Base-by-base conservation (phyloP, 1,140 invertebrate genomes). In the Drosophila subobscura region DNA sequence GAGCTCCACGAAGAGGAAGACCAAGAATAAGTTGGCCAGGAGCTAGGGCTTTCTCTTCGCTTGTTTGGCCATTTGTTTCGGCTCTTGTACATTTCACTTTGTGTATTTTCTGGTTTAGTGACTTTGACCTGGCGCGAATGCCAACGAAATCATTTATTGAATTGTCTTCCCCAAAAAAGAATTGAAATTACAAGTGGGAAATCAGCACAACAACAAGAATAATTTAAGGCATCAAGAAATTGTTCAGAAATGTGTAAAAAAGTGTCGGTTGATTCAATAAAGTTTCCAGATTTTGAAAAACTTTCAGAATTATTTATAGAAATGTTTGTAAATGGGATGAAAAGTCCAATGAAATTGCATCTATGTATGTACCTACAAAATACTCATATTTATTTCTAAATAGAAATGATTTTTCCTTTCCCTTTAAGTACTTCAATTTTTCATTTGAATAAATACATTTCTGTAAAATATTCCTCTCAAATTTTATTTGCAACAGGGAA, bases 51-150 rank as follows among this genome's bases (percentile, higher is more conserved):
- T 56, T 33, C 41, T 50, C 33, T 52, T 65, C 27, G 46, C 70
- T 65, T 75, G 54, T 42, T 71, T 72, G 42, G 16, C 55, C 37
- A 49, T 63, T 80, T 81, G 65, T 79, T 75, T 78, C 22, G 50
- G 45, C 47, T 44, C 12, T 16, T 68, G 66, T 68, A 68, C 51
- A 42, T 71, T 71, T 65, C 44, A 46, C 64, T 79, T 50, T 77
- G 73, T 70, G 72, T 66, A 55, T 66, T 70, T 75, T 71, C 71
- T 63, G 59, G 64, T 71, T 79, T 79, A 64, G 47, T 59, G 63
- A 68, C 50, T 65, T 59, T 61, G 64, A 33, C 46, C 72, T 67
- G 59, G 52, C 3, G 8, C 22, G 23, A 50, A 37, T 41, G 40
- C 49, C 56, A 54, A 12, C 53, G 45, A 50, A 78, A 57, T 71